Conservation (phyloP, 53 echinoderm and acorn worm species). For the Temnopleurus reevesii region DNA sequence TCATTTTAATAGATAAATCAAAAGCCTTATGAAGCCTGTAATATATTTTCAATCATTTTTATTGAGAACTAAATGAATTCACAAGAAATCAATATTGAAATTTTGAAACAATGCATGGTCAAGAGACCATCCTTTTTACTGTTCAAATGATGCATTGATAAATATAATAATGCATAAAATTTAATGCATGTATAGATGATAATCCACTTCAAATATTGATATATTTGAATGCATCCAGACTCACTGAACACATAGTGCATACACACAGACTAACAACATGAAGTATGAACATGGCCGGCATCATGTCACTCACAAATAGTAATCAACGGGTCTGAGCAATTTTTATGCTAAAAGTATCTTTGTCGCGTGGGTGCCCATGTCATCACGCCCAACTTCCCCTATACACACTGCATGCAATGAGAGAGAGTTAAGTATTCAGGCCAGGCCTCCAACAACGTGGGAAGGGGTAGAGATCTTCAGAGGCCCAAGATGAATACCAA, state of each 20-base stretch:
- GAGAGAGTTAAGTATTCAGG: background rate
- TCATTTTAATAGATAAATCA: too few relatives aligned
- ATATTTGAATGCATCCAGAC: background rate
- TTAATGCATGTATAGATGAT: too few relatives aligned
- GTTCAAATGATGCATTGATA: too few relatives aligned
- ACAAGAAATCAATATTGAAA: too few relatives aligned
- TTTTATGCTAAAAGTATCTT: conserved; percentile 25
- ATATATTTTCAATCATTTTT: too few relatives aligned
- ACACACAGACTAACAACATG: background rate
- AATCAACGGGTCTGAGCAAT: conserved; percentile 14
- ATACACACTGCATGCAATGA: background rate
- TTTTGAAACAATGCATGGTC: too few relatives aligned
- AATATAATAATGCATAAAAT: too few relatives aligned
- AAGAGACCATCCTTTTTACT: too few relatives aligned
- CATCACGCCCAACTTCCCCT: background rate
- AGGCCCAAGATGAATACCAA: background rate
- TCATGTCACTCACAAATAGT: conserved; percentile 42
- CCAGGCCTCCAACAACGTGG: background rate
- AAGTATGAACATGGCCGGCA: background rate
- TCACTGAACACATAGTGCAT: background rate
- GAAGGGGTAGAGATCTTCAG: background rate
- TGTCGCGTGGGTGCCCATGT: conserved; percentile 27
- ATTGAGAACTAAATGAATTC: too few relatives aligned
- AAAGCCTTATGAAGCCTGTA: too few relatives aligned
- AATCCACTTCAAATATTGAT: too few relatives aligned